These are phyloP conservation scores for Palloptera scutellata DNA, from an alignment of 2,888 invertebrate species.

Conservation along the genomic window DNA sequence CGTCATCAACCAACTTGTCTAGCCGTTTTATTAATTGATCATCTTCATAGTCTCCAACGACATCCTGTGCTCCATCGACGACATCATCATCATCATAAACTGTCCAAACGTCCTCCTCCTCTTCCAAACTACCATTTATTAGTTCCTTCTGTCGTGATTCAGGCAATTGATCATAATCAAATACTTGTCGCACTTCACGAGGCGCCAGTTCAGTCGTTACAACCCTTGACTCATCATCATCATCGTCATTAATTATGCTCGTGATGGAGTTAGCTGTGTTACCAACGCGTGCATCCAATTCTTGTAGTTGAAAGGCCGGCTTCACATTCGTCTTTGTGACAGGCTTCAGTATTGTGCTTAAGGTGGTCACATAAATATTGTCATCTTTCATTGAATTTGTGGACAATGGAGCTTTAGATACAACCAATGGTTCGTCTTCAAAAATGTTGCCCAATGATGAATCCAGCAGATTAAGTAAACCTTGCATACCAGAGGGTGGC, in stretches of 20 bases:
- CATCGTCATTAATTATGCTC: slow-evolving; percentile 29
- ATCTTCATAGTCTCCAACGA: slow-evolving; percentile 20
- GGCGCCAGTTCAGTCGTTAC: slow-evolving; percentile 50
- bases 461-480: slow-evolving; percentile 59
- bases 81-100: slow-evolving; percentile 42
- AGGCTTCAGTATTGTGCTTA: slow-evolving; percentile 44
- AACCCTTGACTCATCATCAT: slow-evolving; percentile 33
- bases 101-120: slow-evolving; percentile 37
- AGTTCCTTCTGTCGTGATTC: slow-evolving; percentile 50
- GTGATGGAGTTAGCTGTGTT: slow-evolving; percentile 46
- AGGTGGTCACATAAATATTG: slow-evolving; percentile 39
- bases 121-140: slow-evolving; percentile 34
- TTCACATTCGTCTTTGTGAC: slow-evolving; percentile 41
- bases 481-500: slow-evolving; percentile 52
- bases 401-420: background rate
- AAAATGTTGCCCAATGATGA: slow-evolving; percentile 56
- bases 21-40: slow-evolving; percentile 51
- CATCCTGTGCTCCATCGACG: slow-evolving; percentile 30
- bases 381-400: slow-evolving; percentile 10
- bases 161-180: slow-evolving; percentile 62
- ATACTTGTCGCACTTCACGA: slow-evolving; percentile 59
- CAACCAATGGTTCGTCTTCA: slow-evolving; percentile 43
- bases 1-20: slow-evolving; percentile 51
- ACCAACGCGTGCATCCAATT: slow-evolving; percentile 47
- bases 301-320: slow-evolving; percentile 39